Base-by-base conservation (phyloP, 1,140 invertebrate genomes). In the Mactra quadrangularis region DNA sequence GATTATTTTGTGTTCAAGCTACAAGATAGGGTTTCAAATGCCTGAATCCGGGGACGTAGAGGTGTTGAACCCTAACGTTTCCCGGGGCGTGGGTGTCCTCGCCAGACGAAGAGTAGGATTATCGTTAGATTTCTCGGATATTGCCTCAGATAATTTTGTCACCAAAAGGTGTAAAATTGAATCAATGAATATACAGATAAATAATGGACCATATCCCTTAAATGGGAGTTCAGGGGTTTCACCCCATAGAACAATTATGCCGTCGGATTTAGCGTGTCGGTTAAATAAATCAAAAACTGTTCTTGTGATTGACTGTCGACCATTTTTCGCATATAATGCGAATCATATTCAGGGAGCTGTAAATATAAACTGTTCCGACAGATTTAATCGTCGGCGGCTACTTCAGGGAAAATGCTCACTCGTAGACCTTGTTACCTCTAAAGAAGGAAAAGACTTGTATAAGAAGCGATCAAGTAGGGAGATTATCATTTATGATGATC, bases 301-400 rank as follows among this genome's bases (percentile, higher is more conserved):
- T 53, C 92, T 96, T 2, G 85, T 96, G 0, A 87, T 96, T 0
- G 96, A 97, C 88, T 96, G 96, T 89, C 94, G 96, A 35, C 94
- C 96, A 0, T 96, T 96, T 87, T 94, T 96, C 29, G 94, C 94
- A 27, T 97, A 95, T 92, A 96, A 96, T 89, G 93, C 95, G 35
- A 95, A 94, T 84, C 96, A 97, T 90, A 95, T 97, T 47, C 92
- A 93, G 31, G 95, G 96, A 19, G 95, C 96, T 22, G 95, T 96
- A 75, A 96, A 96, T 92, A 94, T 97, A 27, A 96, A 96, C 90
- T 96, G 96, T 89, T 95, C 95, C 1, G 96, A 96, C 90, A 92
- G 96, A 45, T 95, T 96, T 90, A 96, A 96, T 87, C 93, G 95
- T 50, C 93, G 95, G 83, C 91, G 96, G 27, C 93, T 97, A 72